These are phyloP conservation scores for Stenolophus ochropezus DNA, from an alignment of 2,888 invertebrate species.

Conservation along the genomic window DNA sequence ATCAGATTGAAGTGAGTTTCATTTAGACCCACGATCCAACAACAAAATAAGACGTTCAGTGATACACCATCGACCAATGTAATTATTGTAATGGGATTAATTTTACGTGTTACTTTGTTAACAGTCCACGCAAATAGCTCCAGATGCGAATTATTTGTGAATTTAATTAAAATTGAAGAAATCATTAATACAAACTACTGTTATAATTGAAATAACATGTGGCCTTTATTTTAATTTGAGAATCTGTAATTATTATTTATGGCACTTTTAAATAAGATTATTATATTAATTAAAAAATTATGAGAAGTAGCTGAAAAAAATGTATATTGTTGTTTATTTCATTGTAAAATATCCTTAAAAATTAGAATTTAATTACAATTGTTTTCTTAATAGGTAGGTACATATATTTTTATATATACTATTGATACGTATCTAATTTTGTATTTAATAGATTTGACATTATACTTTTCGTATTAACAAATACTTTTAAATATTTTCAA, in stretches of 20 bases:
- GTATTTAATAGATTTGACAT: no score
- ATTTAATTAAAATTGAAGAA: neutral
- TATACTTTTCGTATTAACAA: no score
- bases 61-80: slow-evolving; percentile 12
- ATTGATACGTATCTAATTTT: no score
- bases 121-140: neutral
- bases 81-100: slow-evolving; percentile 12
- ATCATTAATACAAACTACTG: neutral
- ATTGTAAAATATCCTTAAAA: no score
- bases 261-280: neutral
- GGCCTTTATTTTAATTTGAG: neutral
- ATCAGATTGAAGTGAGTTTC: slow-evolving; percentile 28
- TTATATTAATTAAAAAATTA: neutral
- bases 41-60: slow-evolving; percentile 24
- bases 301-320: no score
- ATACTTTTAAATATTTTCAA: no score
- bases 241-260: no score
- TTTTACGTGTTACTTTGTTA: neutral
- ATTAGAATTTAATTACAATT: no score
- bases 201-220: neutral
- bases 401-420: no score
- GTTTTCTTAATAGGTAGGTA: no score
- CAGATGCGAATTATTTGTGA: neutral
- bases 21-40: slow-evolving; percentile 3
- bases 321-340: no score